Percentiles rank a stretch among this genome's conserved stretches.
Evolutionary conservation across 2,113 vertebrate genomes (phyloP).

Genomic region (Abramis brama): DNA sequence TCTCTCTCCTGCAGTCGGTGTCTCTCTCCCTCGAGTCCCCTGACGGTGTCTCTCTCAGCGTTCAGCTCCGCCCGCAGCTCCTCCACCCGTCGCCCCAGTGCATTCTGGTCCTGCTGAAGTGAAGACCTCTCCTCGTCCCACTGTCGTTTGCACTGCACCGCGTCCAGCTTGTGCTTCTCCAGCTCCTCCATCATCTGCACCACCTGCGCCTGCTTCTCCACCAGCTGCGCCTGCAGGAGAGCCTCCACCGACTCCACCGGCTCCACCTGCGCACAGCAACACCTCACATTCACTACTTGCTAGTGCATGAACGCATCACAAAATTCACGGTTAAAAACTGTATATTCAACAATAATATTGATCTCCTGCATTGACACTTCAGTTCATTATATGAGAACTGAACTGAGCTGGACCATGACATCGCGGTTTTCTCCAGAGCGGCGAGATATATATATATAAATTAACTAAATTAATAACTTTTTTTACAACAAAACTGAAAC

Average conservation of each 20-base stretch:
- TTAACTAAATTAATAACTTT: no score
- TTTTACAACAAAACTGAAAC: no score
- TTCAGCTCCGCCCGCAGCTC: slow-evolving; percentile 82
- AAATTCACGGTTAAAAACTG: no score
- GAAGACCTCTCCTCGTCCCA: slow-evolving; percentile 83
- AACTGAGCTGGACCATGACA: no score
- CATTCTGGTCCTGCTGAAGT: slow-evolving; percentile 78
- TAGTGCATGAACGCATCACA: no score
- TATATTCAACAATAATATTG: no score
- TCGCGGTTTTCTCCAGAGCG: no score
- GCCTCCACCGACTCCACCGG: slow-evolving; percentile 62
- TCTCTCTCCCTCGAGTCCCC: slow-evolving; percentile 74
- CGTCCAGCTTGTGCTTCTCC: slow-evolving; percentile 85
- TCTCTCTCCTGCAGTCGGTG: slow-evolving; percentile 65
- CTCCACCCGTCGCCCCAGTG: slow-evolving; percentile 72
- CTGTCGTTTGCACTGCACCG: slow-evolving; percentile 77
- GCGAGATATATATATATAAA: no score
- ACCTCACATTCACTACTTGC: background rate
- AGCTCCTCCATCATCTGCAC: slow-evolving; percentile 84
- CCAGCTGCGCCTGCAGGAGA: slow-evolving; percentile 82
- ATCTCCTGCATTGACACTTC: no score
- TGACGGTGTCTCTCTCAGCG: slow-evolving; percentile 76
- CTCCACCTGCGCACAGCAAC: slow-evolving; percentile 25
- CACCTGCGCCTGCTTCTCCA: slow-evolving; percentile 84
- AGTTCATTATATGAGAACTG: no score